Evolutionary conservation across 2,888 invertebrate genomes (phyloP).

Genomic region (Phyllotreta cruciferae): DNA sequence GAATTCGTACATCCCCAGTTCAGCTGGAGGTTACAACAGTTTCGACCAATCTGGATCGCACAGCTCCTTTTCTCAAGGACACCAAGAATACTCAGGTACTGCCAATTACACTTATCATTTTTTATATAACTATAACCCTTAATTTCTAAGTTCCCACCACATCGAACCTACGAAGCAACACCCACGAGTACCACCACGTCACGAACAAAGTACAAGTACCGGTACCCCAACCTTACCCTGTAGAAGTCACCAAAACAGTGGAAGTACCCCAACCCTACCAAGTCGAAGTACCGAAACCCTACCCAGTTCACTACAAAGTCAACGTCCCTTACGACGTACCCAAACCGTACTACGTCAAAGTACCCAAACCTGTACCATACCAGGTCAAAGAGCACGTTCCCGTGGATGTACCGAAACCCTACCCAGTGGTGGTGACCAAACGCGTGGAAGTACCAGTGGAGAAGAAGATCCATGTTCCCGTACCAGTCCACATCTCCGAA

Average conservation of each 20-base stretch:
- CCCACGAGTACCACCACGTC: constrained; percentile 37
- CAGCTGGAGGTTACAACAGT: not conserved
- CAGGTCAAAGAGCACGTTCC: constrained; percentile 41
- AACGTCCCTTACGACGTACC: constrained; percentile 50
- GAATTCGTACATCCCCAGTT: constrained; percentile 3
- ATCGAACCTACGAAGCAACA: constrained; percentile 27
- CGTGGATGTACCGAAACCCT: constrained; percentile 50
- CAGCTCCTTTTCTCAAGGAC: not conserved
- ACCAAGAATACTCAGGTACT: constrained; percentile 1
- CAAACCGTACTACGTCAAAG: constrained; percentile 48
- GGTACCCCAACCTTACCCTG: constrained; percentile 43
- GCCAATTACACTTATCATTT: not conserved
- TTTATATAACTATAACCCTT: constrained; percentile 1
- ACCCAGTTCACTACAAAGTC: constrained; percentile 42
- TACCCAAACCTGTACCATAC: constrained; percentile 43
- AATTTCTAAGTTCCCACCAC: constrained; percentile 8
- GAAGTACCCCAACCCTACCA: constrained; percentile 49
- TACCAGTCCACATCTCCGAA: constrained; percentile 45
- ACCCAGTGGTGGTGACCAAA: constrained; percentile 47
- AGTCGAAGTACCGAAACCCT: constrained; percentile 45
- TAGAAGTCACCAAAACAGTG: constrained; percentile 40
- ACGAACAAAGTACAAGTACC: constrained; percentile 43
- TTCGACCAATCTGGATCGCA: not conserved
- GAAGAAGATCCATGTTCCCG: constrained; percentile 46
- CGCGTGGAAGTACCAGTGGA: constrained; percentile 46